These are phyloP conservation scores for Sardina pilchardus DNA, from an alignment of 2,113 vertebrate genomes.

Conservation along the genomic window DNA sequence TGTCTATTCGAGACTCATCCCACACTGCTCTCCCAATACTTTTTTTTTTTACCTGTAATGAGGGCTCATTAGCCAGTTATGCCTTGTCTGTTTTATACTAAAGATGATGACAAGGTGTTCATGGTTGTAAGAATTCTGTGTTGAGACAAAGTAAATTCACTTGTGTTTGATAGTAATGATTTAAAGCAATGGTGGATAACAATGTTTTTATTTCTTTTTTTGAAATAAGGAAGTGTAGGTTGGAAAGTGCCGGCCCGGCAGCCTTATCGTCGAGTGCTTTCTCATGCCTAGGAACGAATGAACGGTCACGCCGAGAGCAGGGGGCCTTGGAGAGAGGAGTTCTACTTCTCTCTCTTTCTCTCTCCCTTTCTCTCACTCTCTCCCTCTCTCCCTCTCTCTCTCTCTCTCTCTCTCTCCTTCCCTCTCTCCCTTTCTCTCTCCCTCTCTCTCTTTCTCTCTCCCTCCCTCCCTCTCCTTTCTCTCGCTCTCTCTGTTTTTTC, in stretches of 20 bases:
- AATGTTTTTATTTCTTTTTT: not conserved
- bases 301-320: not conserved
- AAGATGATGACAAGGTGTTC: not conserved
- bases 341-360: not conserved
- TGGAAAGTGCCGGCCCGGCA: not conserved
- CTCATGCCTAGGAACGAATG: not conserved
- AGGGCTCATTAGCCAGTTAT: not conserved
- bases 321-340: not conserved
- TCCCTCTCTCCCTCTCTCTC: not conserved
- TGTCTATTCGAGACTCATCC: too few relatives aligned
- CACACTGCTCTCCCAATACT: too few relatives aligned
- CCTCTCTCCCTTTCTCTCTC: not conserved
- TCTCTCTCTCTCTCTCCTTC: not conserved
- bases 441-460: not conserved
- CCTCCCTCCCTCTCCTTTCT: not conserved
- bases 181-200: not conserved
- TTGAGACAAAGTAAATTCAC: too few relatives aligned
- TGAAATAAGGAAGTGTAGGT: not conserved
- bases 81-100: too few relatives aligned
- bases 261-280: not conserved
- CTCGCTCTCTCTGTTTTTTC: not conserved
- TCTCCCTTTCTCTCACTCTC: not conserved
- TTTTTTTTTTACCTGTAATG: not conserved
- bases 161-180: not conserved
- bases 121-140: not conserved